Conservation (phyloP, 1,140 invertebrate genomes). For the Tachypleus tridentatus region DNA sequence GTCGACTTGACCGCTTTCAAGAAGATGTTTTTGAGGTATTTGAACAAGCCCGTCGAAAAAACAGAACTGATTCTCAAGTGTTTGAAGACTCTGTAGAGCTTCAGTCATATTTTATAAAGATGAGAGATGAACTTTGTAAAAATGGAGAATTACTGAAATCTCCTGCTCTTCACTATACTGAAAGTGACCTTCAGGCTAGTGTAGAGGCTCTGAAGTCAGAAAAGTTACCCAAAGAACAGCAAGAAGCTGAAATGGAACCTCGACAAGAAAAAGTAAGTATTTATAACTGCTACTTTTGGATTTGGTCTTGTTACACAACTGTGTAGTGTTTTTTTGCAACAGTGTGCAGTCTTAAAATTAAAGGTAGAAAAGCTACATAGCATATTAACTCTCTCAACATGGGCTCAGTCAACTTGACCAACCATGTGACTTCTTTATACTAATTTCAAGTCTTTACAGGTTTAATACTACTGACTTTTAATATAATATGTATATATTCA, state of each 20-base stretch:
- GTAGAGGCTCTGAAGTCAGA: slow-evolving; percentile 62
- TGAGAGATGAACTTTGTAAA: slow-evolving; percentile 52
- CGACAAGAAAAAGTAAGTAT: slow-evolving; percentile 26
- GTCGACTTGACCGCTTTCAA: slow-evolving; percentile 86
- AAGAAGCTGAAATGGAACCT: slow-evolving; percentile 54
- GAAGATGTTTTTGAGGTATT: slow-evolving; percentile 91
- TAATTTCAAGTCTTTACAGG: too few relatives aligned
- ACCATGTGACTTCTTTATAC: too few relatives aligned
- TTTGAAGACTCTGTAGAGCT: slow-evolving; percentile 92
- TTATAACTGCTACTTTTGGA: too few relatives aligned
- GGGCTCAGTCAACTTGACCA: too few relatives aligned
- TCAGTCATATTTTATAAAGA: slow-evolving; percentile 77
- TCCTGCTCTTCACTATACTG: slow-evolving; percentile 68
- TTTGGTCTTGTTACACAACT: not conserved
- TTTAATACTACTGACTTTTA: too few relatives aligned
- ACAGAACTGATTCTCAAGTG: slow-evolving; percentile 73
- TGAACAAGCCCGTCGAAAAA: slow-evolving; percentile 71
- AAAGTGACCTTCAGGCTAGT: slow-evolving; percentile 53
- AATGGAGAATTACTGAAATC: slow-evolving; percentile 69
- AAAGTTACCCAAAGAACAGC: slow-evolving; percentile 57
- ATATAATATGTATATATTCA: too few relatives aligned
- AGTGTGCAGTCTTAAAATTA: slow-evolving; percentile 13
- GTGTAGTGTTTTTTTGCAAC: not conserved
- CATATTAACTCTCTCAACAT: too few relatives aligned
- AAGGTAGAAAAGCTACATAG: slow-evolving; percentile 12